Evolutionary conservation across 2,113 vertebrate species (phyloP).

Genomic region (Halichoerus grypus): DNA sequence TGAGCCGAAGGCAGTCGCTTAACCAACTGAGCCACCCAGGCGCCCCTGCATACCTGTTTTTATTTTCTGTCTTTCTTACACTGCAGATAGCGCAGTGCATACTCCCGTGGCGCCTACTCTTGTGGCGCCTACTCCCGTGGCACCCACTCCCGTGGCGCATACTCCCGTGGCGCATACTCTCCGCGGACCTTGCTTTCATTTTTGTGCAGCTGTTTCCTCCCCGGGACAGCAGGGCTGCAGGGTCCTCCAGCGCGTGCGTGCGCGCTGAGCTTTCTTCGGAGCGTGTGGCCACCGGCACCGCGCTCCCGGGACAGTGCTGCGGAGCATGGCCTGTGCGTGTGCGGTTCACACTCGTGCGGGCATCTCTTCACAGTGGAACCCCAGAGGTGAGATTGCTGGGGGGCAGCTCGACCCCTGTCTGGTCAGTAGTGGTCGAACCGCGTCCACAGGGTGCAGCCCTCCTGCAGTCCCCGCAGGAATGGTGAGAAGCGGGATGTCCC

Average conservation of each 20-base stretch:
- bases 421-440: not conserved
- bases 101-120: not conserved
- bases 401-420: not conserved
- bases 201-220: not conserved
- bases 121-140: too few relatives aligned
- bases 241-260: not conserved
- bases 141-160: too few relatives aligned
- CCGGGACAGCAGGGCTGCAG: not conserved
- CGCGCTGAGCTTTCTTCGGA: not conserved
- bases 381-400: not conserved
- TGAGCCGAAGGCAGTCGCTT: too few relatives aligned
- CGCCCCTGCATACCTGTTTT: not conserved
- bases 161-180: not conserved
- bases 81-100: not conserved
- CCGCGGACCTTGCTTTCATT: not conserved
- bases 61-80: not conserved
- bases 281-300: accelerated
- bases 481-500: accelerated
- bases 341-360: not conserved
- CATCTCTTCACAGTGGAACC: not conserved
- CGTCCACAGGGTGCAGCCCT: accelerated
- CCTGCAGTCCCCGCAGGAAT: not conserved
- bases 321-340: accelerated
- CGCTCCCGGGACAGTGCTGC: too few relatives aligned
- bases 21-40: too few relatives aligned